A percentile compares a stretch with the other conserved stretches of the same genome.
These are phyloP conservation scores for Onychomys arenicola DNA, from an alignment of 2,797 vertebrate species.

Conservation along the genomic window DNA sequence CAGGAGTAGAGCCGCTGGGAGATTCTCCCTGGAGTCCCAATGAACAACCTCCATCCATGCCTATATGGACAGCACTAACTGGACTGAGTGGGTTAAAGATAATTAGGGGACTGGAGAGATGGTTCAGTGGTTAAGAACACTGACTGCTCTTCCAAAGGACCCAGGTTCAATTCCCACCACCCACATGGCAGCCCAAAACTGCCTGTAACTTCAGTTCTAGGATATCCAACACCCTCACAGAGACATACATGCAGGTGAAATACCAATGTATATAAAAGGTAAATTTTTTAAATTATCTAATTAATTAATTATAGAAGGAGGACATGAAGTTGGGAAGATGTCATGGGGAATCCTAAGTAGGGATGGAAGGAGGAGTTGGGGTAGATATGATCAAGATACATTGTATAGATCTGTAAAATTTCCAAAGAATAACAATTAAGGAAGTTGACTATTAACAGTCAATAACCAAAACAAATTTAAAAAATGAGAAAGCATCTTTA, in stretches of 20 bases:
- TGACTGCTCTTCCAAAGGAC: not conserved
- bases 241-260: not conserved
- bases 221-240: not conserved
- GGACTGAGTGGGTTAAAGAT: not conserved
- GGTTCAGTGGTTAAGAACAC: not conserved
- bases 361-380: not conserved
- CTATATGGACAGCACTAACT: not conserved
- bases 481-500: not conserved
- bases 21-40: not conserved
- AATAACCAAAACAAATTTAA: not conserved
- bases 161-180: not conserved
- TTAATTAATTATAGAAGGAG: not conserved
- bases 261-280: not conserved
- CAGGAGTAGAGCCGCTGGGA: not conserved
- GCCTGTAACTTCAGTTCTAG: not conserved
- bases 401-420: not conserved
- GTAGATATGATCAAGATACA: not conserved
- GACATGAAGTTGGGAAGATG: not conserved
- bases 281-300: not conserved
- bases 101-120: not conserved
- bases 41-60: not conserved
- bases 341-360: not conserved
- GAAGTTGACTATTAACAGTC: not conserved
- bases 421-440: not conserved
- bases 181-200: not conserved